Conservation (phyloP, 2,113 vertebrate genomes). For the Odocoileus virginianus region DNA sequence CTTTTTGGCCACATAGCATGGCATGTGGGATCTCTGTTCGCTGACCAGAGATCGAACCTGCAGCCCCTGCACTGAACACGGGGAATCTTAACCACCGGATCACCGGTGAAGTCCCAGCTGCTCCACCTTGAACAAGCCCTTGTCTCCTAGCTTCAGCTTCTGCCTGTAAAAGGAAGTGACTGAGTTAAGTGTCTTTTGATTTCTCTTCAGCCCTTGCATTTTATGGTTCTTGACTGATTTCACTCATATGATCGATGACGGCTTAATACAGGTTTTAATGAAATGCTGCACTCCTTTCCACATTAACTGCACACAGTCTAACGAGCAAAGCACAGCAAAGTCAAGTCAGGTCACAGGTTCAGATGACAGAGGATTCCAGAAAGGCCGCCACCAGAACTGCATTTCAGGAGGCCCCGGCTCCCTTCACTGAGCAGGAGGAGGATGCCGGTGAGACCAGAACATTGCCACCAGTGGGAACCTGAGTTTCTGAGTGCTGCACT, state of each 20-base stretch:
- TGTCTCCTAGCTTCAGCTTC: not conserved
- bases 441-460: not conserved
- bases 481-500: slow-evolving; percentile 49
- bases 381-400: not conserved
- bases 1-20: not conserved
- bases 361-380: not conserved
- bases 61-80: fast-evolving
- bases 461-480: not conserved
- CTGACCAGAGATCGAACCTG: fast-evolving
- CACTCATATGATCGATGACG: not conserved
- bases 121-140: fast-evolving
- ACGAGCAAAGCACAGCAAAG: not conserved
- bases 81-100: not conserved
- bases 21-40: not conserved
- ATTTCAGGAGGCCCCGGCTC: not conserved
- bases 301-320: not conserved
- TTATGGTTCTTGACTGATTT: not conserved
- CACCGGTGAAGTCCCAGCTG: not conserved
- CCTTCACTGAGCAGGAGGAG: too few relatives aligned
- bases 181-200: not conserved
- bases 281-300: not conserved
- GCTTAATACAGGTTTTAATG: not conserved
- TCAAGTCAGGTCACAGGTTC: not conserved
- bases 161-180: not conserved
- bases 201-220: fast-evolving